phyloP scores from a whole-genome alignment of 2,113 vertebrate species.

The Mirounga angustirostris region DNA sequence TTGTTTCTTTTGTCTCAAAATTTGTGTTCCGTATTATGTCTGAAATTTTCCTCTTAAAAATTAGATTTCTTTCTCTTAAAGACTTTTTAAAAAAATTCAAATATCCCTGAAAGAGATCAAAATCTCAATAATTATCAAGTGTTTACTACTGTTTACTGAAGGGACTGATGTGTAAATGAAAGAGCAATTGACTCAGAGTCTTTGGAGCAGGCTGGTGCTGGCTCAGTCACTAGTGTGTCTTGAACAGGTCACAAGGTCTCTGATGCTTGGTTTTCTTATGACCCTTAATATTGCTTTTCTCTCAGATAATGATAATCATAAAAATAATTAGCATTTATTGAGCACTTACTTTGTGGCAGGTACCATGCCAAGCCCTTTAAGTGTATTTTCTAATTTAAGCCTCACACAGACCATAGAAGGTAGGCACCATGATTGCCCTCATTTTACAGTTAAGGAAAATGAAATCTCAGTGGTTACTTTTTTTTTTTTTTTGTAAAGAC shows the following conservation, averaged over 20 bases:
- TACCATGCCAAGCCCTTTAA: background rate
- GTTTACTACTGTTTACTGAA: background rate
- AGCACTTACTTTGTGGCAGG: background rate
- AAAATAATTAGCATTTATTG: background rate
- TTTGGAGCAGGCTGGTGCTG: background rate
- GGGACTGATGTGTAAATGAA: background rate
- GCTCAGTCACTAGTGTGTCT: background rate
- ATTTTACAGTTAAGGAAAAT: background rate
- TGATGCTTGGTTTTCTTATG: background rate
- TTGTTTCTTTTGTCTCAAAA: background rate
- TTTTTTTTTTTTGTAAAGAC: background rate
- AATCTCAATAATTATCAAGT: background rate
- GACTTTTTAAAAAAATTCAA: background rate
- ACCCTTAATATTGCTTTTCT: background rate
- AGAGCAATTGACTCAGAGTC: background rate
- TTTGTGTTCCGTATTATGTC: background rate
- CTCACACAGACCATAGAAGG: background rate
- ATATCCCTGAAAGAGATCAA: background rate
- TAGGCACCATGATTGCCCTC: background rate
- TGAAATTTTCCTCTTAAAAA: slow-evolving; percentile 10
- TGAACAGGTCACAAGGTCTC: background rate
- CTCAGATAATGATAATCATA: background rate
- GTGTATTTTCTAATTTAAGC: slow-evolving; percentile 39
- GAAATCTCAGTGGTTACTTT: background rate
- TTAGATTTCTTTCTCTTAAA: background rate